These are phyloP conservation scores for Pocota personata DNA, from an alignment of 2,888 invertebrate species.

Conservation along the genomic window DNA sequence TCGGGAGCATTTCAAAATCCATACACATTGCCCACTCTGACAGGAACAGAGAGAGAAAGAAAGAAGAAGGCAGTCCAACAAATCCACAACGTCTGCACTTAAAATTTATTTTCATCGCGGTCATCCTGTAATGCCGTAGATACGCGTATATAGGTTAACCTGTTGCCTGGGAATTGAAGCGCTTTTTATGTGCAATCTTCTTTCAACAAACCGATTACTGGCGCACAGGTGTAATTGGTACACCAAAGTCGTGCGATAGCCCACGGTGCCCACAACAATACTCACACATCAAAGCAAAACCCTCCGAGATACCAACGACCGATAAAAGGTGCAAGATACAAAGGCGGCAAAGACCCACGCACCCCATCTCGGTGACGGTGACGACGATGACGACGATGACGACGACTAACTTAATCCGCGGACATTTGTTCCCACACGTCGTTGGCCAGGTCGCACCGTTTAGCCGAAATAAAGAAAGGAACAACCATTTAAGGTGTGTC, in stretches of 20 bases:
- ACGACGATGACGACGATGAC: constrained; percentile 9
- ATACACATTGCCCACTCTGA: neutral
- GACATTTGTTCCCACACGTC: constrained; percentile 65
- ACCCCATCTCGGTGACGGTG: constrained; percentile 20
- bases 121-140: constrained; percentile 1
- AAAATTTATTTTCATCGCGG: constrained; percentile 48
- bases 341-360: constrained; percentile 68
- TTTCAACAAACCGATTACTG: constrained; percentile 62
- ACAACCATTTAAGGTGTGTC: constrained; percentile 66
- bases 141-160: constrained; percentile 44
- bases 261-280: constrained; percentile 35
- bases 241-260: constrained; percentile 69
- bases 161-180: constrained; percentile 61
- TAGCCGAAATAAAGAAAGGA: constrained; percentile 50
- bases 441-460: constrained; percentile 17
- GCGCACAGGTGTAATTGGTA: constrained; percentile 70
- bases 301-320: constrained; percentile 47
- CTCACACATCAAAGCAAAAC: constrained; percentile 33
- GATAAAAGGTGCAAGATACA: constrained; percentile 67
- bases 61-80: neutral
- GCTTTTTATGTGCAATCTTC: constrained; percentile 33
- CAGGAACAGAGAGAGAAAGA: neutral
- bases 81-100: constrained; percentile 42
- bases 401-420: constrained; percentile 68
- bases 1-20: constrained; percentile 56